Evolutionary conservation across 2,888 invertebrate genomes (phyloP), one percentile per base, ranked within the genome.

Genomic region (Hemicrepidius hirtus): DNA sequence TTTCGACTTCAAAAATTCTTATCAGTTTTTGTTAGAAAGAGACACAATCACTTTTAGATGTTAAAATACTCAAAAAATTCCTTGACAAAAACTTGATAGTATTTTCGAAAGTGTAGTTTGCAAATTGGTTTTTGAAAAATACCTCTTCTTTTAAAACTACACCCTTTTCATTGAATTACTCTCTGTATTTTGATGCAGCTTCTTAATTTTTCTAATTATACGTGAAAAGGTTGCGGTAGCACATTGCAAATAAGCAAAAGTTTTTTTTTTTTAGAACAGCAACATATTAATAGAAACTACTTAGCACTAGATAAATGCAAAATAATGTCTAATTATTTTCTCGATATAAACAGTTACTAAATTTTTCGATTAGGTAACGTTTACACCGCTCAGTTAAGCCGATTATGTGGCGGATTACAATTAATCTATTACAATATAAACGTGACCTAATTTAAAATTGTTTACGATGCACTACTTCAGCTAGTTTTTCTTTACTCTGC

Each of bases 31-130:
- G 68, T 73, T 60, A 71, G 78, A 81, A 80, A 83, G 84, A 83
- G 84, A 83, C 83, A 84, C 83, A 84, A 83, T 83, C 83, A 82
- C 81, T 81, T 78, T 50, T 50, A 13, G 63, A 50, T 63, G 41
- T 55, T 53, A 35, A 64, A 35, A 28, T 60, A 28, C n/a, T 44
- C 57, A n/a, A 24, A 10, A n/a, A 9, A 60, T 21, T 44, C 21
- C 28, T 21, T 50, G 20, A 37, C 37, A 60, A 50, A 40, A 28
- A 28, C 44, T 44, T 1, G n/a, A 24, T 18, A 21, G 13, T 44
- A 44, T 41, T 37, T 24, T 41, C 18, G 24, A 57, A 37, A 37
- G 37, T 18, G 37, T 12, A 13, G 13, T 37, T 53, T 21, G 18
- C 53, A 21, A 24, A 18, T 16, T 18, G 7, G 18, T 18, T 16